Conservation (phyloP, 2,797 vertebrate species). For the Tapera naevia region DNA sequence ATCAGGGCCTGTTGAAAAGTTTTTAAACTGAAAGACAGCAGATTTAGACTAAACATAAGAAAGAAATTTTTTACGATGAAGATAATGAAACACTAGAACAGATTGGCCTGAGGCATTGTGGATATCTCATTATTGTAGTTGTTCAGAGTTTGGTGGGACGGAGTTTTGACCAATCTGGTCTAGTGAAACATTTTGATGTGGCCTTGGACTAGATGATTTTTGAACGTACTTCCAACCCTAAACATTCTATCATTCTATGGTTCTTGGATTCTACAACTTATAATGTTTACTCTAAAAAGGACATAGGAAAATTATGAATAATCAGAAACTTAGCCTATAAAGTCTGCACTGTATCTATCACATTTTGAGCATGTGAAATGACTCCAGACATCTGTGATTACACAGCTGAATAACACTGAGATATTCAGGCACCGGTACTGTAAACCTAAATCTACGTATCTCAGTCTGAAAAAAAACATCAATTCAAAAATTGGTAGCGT, state of each 20-base stretch:
- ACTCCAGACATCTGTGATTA: neutral
- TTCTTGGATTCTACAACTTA: neutral
- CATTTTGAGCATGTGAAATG: neutral
- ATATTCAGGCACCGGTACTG: neutral
- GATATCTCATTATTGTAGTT: too few species aligned
- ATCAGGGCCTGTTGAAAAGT: neutral
- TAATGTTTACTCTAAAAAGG: neutral
- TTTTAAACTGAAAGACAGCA: neutral
- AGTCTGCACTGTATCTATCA: neutral
- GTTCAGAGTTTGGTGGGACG: neutral
- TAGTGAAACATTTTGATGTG: neutral
- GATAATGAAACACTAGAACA: too few species aligned
- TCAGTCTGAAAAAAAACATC: neutral
- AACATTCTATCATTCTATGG: neutral
- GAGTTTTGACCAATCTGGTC: neutral
- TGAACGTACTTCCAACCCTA: neutral
- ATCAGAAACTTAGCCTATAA: neutral
- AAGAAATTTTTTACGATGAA: neutral
- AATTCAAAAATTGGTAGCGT: neutral
- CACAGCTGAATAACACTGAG: neutral
- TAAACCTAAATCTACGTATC: neutral
- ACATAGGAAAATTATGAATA: neutral
- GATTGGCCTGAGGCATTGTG: neutral
- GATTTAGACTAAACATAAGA: neutral
- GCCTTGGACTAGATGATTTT: neutral